phyloP scores from a whole-genome alignment of 37 sponge, comb jelly and placozoan genomes.

The Eunapius fragilis region DNA sequence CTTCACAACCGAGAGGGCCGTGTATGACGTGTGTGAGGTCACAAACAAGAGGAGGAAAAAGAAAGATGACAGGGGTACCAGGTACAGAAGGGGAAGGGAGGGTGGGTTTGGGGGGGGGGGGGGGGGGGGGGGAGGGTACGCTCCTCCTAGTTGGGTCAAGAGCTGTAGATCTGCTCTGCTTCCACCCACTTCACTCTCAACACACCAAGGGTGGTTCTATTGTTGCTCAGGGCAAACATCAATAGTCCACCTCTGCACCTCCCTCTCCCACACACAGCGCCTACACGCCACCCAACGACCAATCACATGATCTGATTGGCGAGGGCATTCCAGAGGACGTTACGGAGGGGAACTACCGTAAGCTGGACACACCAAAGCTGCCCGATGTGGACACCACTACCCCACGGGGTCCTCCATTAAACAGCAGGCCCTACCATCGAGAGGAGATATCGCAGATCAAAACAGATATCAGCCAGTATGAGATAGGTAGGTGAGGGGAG shows the following conservation, averaged over 20 bases:
- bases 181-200: too few relatives aligned
- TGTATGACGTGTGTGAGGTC: neutral
- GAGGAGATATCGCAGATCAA: neutral
- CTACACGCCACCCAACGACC: neutral
- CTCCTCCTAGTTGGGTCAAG: too few relatives aligned
- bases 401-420: neutral
- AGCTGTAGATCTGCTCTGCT: too few relatives aligned
- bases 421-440: neutral
- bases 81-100: neutral
- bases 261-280: neutral
- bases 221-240: too few relatives aligned
- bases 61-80: neutral
- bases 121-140: too few relatives aligned
- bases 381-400: neutral
- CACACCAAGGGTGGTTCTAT: too few relatives aligned
- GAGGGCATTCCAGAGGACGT: neutral
- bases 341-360: neutral
- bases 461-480: neutral
- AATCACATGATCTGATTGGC: neutral
- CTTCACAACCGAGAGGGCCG: conserved; percentile 24
- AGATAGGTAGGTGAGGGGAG: neutral
- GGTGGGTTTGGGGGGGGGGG: too few relatives aligned
- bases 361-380: neutral
- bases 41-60: neutral
- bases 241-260: neutral